phyloP scores from a whole-genome alignment of 2,113 vertebrate species.

The Erythrocebus patas region DNA sequence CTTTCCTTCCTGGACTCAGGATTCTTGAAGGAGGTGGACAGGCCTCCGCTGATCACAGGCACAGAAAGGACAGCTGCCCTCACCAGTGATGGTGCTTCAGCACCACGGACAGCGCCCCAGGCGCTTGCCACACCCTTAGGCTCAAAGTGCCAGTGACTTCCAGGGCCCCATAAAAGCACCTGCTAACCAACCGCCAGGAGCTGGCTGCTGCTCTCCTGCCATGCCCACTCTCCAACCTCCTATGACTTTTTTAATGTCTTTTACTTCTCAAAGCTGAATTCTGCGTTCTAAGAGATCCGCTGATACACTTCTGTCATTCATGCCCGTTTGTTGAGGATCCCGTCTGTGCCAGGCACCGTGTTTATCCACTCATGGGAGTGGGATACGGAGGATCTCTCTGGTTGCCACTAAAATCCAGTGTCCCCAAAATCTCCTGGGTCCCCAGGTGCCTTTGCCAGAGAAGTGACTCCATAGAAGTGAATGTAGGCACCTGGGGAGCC shows the following conservation, averaged over 20 bases:
- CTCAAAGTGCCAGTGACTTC: neutral
- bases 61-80: rapidly evolving
- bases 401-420: neutral
- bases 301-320: neutral
- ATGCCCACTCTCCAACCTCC: neutral
- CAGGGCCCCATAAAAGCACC: neutral
- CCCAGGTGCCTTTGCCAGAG: rapidly evolving
- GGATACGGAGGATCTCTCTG: neutral
- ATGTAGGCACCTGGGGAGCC: neutral
- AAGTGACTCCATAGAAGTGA: neutral
- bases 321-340: neutral
- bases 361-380: neutral
- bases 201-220: neutral
- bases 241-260: too few relatives aligned
- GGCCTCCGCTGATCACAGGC: neutral
- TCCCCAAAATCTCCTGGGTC: neutral
- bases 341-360: neutral
- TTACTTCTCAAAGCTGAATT: neutral
- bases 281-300: neutral
- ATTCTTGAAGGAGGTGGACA: neutral
- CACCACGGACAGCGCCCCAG: neutral
- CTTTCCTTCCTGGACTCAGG: neutral
- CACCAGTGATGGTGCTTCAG: rapidly evolving
- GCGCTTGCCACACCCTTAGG: rapidly evolving
- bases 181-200: neutral